A percentile compares a stretch with the other conserved stretches of the same genome.
These are phyloP conservation scores for Habropoda laboriosa DNA, from an alignment of 1,140 invertebrate species.

Conservation along the genomic window DNA sequence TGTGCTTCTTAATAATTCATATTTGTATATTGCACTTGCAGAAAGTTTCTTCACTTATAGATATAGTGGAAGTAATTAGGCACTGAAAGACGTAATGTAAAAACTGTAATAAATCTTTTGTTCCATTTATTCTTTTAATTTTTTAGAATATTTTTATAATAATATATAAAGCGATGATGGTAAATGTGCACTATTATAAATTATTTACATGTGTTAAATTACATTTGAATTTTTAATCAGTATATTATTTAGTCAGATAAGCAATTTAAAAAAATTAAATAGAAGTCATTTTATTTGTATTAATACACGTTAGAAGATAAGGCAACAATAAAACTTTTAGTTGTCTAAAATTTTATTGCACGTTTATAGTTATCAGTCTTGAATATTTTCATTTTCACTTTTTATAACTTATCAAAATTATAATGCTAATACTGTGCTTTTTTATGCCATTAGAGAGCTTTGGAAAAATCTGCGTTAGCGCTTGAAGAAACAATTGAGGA, in stretches of 20 bases:
- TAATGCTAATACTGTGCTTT: conserved; percentile 19
- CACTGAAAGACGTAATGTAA: conserved; percentile 25
- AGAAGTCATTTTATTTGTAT: conserved; percentile 3
- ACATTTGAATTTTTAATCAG: not conserved
- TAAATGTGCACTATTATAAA: too few relatives aligned
- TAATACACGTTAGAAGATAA: not conserved
- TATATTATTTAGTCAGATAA: not conserved
- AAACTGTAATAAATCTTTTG: not conserved
- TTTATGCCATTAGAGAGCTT: conserved; percentile 62
- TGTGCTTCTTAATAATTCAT: conserved; percentile 70
- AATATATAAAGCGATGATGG: not conserved
- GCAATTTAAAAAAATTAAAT: not conserved
- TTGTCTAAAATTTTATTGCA: conserved; percentile 25
- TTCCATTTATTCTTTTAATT: not conserved
- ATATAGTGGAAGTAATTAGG: conserved; percentile 44
- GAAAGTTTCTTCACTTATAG: conserved; percentile 35
- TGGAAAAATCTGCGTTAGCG: conserved; percentile 68
- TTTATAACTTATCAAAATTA: not conserved
- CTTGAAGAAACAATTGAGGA: conserved; percentile 71
- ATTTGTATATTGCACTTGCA: conserved; percentile 46
- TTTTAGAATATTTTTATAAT: not conserved
- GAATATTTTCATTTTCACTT: not conserved
- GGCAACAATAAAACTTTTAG: not conserved
- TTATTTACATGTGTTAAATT: not conserved
- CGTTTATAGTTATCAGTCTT: conserved; percentile 4